Evolutionary conservation across 2,797 vertebrate genomes (phyloP), one percentile per base, ranked within the genome.

Genomic region (Epinephelus coioides): DNA sequence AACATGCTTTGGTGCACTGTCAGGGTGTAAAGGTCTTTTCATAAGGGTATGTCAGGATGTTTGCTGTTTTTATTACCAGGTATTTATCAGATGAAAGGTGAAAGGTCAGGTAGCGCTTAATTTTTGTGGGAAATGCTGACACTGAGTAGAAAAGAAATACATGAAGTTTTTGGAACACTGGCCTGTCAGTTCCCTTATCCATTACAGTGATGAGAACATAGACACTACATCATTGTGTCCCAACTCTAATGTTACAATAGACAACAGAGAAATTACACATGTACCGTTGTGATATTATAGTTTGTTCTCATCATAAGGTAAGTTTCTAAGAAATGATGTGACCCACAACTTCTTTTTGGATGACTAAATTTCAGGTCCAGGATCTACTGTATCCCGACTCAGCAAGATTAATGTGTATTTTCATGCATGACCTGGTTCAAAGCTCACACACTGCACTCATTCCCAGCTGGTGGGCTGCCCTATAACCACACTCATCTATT

Each of bases 361-460:
- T 51, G 19, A 44, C 25, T 7, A 9, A 27, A 13, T 71, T 55
- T 53, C 6, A 73, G 34, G 13, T 63, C 55, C 14, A n/a, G 54
- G 47, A 25, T 59, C 27, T 34, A 4, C 49, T 62, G 25, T 18
- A 15, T 77, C 67, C 55, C 21, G 21, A 2, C 57, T 62, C 19
- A 5, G 15, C 2, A 78, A 25, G 25, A 79, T 77, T 0, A 73
- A 73, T 73, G 38, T 60, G 7, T 70, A 11, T 73, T 70, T 70
- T 75, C 7, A 57, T 5, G 2, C 54, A 46, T 68, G 70, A 68
- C 78, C 60, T 78, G 69, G 21, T 83, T 85, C 56, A 19, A 12
- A 44, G 40, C 69, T 61, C 23, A 17, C 69, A 71, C 72, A 27
- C 54, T 62, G 62, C 76, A 68, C 43, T 65, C 34, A 3, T 54